phyloP scores from a whole-genome alignment of 2,797 vertebrate genomes.

The Karalla daura region DNA sequence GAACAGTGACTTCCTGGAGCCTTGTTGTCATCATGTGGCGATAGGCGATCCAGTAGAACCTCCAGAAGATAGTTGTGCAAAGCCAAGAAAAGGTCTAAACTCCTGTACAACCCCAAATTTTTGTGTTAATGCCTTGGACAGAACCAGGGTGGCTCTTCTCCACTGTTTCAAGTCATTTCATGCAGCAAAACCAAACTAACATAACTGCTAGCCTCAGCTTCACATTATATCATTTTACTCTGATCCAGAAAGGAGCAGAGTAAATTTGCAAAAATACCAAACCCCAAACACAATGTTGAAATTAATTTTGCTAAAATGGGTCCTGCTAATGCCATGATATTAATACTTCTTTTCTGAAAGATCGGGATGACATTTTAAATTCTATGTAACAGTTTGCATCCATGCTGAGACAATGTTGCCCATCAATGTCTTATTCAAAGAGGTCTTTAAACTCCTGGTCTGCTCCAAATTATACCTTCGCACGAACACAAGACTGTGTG shows the following conservation, averaged over 20 bases:
- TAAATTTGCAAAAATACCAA: constrained; percentile 1
- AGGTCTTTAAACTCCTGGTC: constrained; percentile 21
- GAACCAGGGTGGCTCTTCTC: neutral
- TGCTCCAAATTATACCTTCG: constrained; percentile 38
- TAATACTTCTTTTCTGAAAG: constrained; percentile 15
- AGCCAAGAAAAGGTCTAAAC: neutral
- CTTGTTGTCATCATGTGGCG: neutral
- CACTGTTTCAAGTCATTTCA: neutral
- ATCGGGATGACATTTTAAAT: neutral
- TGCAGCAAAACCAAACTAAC: constrained; percentile 9
- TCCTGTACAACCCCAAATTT: neutral
- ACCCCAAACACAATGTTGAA: neutral
- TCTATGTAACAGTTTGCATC: constrained; percentile 31
- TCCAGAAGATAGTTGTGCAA: neutral
- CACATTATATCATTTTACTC: neutral
- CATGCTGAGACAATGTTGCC: constrained; percentile 17
- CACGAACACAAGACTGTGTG: constrained; percentile 35
- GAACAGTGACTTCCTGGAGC: constrained; percentile 5
- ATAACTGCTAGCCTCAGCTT: neutral
- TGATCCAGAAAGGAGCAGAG: neutral
- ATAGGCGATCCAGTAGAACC: constrained; percentile 4
- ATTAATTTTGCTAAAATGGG: constrained; percentile 5
- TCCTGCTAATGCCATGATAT: constrained; percentile 9
- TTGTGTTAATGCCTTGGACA: neutral
- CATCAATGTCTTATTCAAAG: constrained; percentile 21